A percentile compares a stretch with the other conserved stretches of the same genome.
Conservation (phyloP, 2,888 invertebrate species). For the Plebejus argus region DNA sequence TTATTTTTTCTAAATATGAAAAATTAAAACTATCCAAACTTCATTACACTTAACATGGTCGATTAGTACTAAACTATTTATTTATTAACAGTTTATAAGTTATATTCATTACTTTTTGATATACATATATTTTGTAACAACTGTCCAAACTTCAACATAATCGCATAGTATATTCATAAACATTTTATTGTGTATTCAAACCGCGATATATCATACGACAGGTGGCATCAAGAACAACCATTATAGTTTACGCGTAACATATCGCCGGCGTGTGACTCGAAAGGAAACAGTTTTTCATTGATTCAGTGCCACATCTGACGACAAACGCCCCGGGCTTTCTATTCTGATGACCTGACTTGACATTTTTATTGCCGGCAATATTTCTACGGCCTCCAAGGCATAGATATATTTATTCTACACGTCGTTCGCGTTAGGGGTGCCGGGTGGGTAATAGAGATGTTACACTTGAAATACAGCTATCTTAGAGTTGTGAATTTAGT, state of each 20-base stretch:
- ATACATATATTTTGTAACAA: no score
- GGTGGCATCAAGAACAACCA: slow-evolving; percentile 64
- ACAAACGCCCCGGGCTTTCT: slow-evolving; percentile 76
- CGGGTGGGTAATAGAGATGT: slow-evolving; percentile 41
- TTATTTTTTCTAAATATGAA: no score
- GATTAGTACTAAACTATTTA: no score
- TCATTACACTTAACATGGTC: no score
- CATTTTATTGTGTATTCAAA: slow-evolving; percentile 37
- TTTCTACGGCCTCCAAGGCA: slow-evolving; percentile 74
- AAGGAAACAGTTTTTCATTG: slow-evolving; percentile 78
- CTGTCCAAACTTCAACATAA: background rate
- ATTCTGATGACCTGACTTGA: slow-evolving; percentile 81
- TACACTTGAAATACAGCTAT: background rate
- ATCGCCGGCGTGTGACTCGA: slow-evolving; percentile 69
- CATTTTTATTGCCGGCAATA: slow-evolving; percentile 79
- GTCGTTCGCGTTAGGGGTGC: slow-evolving; percentile 58
- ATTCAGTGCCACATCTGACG: slow-evolving; percentile 79
- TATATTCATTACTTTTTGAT: no score
- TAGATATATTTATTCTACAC: slow-evolving; percentile 38
- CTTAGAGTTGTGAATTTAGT: background rate
- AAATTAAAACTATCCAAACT: no score
- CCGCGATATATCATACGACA: slow-evolving; percentile 49
- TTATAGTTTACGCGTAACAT: slow-evolving; percentile 64
- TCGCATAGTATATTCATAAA: slow-evolving; percentile 20
- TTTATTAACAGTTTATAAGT: no score